A percentile compares a stretch with the other conserved stretches of the same genome.
Evolutionary conservation across 2,888 invertebrate species (phyloP).

Genomic region (Tigriopus californicus): DNA sequence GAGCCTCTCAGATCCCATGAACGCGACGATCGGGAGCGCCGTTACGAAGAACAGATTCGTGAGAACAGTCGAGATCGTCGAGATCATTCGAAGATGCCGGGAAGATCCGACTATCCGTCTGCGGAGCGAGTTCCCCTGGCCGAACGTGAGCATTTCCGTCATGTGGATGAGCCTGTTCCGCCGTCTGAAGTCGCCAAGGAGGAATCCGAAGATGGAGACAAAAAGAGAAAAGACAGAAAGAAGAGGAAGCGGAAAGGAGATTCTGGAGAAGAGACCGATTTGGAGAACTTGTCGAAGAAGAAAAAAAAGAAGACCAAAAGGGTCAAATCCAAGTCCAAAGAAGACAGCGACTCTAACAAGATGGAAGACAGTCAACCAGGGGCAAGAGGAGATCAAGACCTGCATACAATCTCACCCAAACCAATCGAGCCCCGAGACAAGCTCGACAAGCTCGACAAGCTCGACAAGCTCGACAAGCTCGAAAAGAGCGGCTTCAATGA

Average conservation of each 20-base stretch:
- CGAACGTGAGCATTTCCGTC: too few species aligned
- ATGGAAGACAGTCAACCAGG: background rate
- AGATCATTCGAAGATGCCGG: background rate
- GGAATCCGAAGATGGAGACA: background rate
- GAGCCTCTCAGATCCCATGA: background rate
- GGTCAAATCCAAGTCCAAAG: background rate
- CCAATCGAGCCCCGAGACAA: background rate
- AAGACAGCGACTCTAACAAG: background rate
- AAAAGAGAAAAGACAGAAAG: slow-evolving; percentile 9
- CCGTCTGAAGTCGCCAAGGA: background rate
- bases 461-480: background rate
- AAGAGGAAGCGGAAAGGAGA: slow-evolving; percentile 1
- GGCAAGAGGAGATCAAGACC: background rate
- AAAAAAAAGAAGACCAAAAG: slow-evolving; percentile 10
- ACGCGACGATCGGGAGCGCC: background rate
- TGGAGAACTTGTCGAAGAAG: background rate
- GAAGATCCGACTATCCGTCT: background rate
- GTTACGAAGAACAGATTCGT: background rate
- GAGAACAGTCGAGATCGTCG: background rate
- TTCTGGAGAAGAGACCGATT: background rate
- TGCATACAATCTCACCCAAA: background rate
- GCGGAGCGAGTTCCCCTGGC: too few species aligned
- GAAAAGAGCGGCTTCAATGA: background rate
- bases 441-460: background rate
- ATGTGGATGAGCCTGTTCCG: background rate